Conservation (phyloP, 2,797 vertebrate genomes). For the Karalla daura region DNA sequence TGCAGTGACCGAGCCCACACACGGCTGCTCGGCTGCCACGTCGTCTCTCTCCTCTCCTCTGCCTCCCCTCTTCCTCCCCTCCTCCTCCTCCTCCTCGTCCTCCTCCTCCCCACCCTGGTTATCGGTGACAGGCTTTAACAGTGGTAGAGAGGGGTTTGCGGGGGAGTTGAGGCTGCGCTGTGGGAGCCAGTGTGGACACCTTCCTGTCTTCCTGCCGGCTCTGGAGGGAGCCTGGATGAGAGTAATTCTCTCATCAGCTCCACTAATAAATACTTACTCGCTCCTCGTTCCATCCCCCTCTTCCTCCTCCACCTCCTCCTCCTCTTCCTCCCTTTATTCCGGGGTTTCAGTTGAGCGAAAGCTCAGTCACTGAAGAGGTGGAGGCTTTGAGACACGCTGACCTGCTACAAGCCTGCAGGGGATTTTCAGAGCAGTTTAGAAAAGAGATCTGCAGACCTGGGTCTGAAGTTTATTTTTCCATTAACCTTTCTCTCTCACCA, state of each 20-base stretch:
- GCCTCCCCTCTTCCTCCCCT: background rate
- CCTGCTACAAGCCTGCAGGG: background rate
- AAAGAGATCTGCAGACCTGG: background rate
- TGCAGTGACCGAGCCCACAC: constrained; percentile 14
- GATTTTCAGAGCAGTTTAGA: background rate
- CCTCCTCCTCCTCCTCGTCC: constrained; percentile 17
- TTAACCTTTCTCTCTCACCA: background rate
- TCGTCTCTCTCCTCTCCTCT: background rate
- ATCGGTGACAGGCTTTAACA: constrained; percentile 27
- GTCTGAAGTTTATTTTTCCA: background rate
- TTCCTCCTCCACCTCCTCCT: constrained; percentile 16
- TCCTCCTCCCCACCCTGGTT: constrained; percentile 23
- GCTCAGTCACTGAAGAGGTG: background rate
- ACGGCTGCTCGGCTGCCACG: constrained; percentile 27
- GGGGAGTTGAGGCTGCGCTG: constrained; percentile 7
- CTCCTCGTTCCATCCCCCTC: background rate
- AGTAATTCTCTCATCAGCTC: constrained; percentile 52
- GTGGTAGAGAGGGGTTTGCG: constrained; percentile 16
- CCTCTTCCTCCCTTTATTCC: constrained; percentile 9
- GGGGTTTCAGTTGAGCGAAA: background rate
- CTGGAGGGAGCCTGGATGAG: constrained; percentile 10
- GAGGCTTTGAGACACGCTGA: constrained; percentile 11
- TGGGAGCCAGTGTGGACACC: constrained; percentile 28
- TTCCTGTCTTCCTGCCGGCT: constrained; percentile 20
- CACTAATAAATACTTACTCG: constrained; percentile 5